Percentiles rank a stretch among this genome's conserved stretches.
These are phyloP conservation scores for Stenodera caucasica DNA, from an alignment of 2,888 invertebrate genomes.

Conservation along the genomic window DNA sequence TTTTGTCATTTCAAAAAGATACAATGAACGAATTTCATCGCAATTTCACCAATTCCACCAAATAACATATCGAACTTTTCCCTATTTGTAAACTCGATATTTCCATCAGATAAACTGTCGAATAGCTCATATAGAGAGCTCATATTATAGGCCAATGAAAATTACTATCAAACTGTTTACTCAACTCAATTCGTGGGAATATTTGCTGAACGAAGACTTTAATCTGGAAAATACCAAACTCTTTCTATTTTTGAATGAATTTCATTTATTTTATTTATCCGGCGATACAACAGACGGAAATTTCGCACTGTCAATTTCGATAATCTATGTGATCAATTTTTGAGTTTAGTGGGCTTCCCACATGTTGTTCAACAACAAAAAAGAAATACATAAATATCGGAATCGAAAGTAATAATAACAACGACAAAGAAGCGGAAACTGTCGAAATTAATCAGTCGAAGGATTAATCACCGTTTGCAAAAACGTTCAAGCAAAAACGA, in stretches of 20 bases:
- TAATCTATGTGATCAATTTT: neutral
- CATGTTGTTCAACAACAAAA: neutral
- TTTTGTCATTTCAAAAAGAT: neutral
- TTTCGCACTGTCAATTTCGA: neutral
- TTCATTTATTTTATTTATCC: neutral
- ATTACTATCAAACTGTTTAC: slow-evolving; percentile 10
- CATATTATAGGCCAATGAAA: slow-evolving; percentile 4
- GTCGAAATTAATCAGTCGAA: too few relatives aligned
- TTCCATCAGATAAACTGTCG: too few relatives aligned
- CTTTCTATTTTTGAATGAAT: neutral
- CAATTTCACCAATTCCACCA: neutral
- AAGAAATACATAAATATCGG: too few relatives aligned
- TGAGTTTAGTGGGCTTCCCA: neutral
- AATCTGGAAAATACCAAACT: neutral
- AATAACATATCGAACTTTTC: neutral
- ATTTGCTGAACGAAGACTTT: slow-evolving; percentile 8
- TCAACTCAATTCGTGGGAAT: slow-evolving; percentile 11
- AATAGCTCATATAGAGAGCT: too few relatives aligned
- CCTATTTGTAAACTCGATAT: neutral
- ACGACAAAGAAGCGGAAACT: too few relatives aligned
- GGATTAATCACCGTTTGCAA: too few relatives aligned
- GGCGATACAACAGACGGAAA: neutral
- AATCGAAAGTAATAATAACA: too few relatives aligned
- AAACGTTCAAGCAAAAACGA: too few relatives aligned
- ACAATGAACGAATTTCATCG: neutral